phyloP scores from a whole-genome alignment of 2,797 vertebrate species.

The Pterois miles region DNA sequence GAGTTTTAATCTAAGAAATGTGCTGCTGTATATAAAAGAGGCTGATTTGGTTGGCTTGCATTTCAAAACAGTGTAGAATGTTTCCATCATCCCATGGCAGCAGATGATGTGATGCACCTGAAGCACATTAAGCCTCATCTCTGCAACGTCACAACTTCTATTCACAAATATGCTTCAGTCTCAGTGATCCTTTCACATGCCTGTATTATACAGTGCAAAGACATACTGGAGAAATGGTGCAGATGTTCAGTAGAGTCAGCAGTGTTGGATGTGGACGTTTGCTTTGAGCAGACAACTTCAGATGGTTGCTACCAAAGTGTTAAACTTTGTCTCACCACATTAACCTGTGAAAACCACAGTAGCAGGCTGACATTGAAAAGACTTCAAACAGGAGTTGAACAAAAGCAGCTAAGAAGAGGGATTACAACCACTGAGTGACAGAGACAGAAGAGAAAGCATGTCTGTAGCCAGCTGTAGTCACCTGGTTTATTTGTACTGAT shows the following conservation, averaged over 20 bases:
- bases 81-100: background rate
- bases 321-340: background rate
- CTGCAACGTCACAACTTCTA: background rate
- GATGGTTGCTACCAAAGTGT: background rate
- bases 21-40: background rate
- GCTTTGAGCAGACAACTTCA: background rate
- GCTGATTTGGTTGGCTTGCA: slow-evolving; percentile 25
- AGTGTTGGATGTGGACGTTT: background rate
- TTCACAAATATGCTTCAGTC: background rate
- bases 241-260: background rate
- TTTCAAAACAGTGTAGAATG: slow-evolving; percentile 12
- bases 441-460: no score
- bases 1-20: slow-evolving; percentile 27
- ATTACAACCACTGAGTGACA: no score
- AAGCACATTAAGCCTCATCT: background rate
- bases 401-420: background rate
- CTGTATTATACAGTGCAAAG: background rate
- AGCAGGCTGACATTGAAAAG: background rate
- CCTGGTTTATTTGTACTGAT: no score
- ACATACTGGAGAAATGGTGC: no score
- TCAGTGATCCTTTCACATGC: background rate
- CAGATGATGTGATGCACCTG: background rate
- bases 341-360: background rate
- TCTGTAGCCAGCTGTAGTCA: no score
- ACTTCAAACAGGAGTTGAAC: background rate